Percentiles rank a stretch among this genome's conserved stretches.
These are phyloP conservation scores for Tetragnatha montana DNA, from an alignment of 2,888 invertebrate species.

Conservation along the genomic window DNA sequence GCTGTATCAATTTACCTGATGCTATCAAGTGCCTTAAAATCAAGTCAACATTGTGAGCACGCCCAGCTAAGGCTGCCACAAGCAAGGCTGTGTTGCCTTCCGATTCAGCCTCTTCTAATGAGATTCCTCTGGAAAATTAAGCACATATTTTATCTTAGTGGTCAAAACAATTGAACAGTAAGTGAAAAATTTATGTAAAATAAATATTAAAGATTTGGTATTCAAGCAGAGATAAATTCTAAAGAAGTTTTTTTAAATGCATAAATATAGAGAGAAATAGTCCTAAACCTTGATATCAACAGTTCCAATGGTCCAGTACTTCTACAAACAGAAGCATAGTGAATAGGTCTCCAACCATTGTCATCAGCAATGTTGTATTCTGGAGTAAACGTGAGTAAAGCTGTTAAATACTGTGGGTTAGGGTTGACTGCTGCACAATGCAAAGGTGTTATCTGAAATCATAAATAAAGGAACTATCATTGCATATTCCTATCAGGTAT, in stretches of 20 bases:
- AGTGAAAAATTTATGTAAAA: neutral
- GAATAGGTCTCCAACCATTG: slow-evolving; percentile 77
- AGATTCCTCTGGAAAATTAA: slow-evolving; percentile 74
- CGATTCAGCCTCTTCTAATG: slow-evolving; percentile 75
- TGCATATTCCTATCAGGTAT: neutral
- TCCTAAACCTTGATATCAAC: slow-evolving; percentile 65
- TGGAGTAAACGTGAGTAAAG: slow-evolving; percentile 77
- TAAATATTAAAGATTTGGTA: no score
- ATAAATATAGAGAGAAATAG: neutral
- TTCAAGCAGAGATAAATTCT: no score
- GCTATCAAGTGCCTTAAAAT: slow-evolving; percentile 73
- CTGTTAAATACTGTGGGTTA: slow-evolving; percentile 77
- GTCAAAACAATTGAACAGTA: neutral
- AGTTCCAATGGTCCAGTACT: slow-evolving; percentile 77
- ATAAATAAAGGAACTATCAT: neutral
- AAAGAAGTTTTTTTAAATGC: no score
- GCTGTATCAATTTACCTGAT: slow-evolving; percentile 50
- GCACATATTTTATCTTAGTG: no score
- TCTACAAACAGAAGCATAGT: slow-evolving; percentile 79
- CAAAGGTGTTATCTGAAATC: slow-evolving; percentile 77
- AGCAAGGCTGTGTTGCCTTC: slow-evolving; percentile 77
- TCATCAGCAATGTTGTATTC: slow-evolving; percentile 77
- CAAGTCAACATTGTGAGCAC: slow-evolving; percentile 76
- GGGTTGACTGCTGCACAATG: slow-evolving; percentile 79
- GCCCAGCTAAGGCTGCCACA: slow-evolving; percentile 76